Percentiles rank a stretch among this genome's conserved stretches.
phyloP scores from a whole-genome alignment of 2,113 vertebrate species.

The Crotophaga sulcirostris region DNA sequence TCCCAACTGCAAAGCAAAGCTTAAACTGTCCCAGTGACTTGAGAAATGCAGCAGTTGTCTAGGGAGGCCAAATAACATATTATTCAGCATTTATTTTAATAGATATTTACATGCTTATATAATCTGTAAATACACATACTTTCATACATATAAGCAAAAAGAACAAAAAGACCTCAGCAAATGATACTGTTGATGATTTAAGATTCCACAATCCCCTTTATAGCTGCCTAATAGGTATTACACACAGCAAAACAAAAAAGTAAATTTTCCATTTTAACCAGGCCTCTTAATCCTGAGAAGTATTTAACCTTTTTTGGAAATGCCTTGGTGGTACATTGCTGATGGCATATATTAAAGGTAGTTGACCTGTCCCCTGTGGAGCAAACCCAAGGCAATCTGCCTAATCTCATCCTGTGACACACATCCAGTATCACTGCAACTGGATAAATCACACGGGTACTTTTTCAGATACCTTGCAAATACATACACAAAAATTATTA shows the following conservation, averaged over 20 bases:
- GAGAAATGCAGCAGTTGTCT: background rate
- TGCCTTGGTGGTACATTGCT: background rate
- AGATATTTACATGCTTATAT: background rate
- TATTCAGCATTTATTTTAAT: background rate
- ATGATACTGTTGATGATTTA: background rate
- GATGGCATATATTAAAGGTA: slow-evolving; percentile 22
- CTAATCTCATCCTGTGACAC: slow-evolving; percentile 34
- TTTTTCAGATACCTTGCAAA: slow-evolving; percentile 7
- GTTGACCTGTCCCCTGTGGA: slow-evolving; percentile 33
- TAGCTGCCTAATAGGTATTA: background rate
- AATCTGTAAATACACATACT: background rate
- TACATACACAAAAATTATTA: background rate
- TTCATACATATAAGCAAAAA: background rate
- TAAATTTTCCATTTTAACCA: slow-evolving; percentile 32
- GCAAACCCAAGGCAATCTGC: slow-evolving; percentile 31
- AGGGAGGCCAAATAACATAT: background rate
- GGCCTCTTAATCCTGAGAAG: slow-evolving; percentile 33
- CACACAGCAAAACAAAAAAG: slow-evolving; percentile 2
- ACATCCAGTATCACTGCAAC: background rate
- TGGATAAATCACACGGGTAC: background rate
- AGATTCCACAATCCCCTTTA: background rate
- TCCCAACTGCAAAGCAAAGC: background rate
- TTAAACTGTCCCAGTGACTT: background rate
- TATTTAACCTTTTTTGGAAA: slow-evolving; percentile 40
- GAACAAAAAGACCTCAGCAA: background rate